Evolutionary conservation across 2,113 vertebrate genomes (phyloP).

Genomic region (Taurulus bubalis): DNA sequence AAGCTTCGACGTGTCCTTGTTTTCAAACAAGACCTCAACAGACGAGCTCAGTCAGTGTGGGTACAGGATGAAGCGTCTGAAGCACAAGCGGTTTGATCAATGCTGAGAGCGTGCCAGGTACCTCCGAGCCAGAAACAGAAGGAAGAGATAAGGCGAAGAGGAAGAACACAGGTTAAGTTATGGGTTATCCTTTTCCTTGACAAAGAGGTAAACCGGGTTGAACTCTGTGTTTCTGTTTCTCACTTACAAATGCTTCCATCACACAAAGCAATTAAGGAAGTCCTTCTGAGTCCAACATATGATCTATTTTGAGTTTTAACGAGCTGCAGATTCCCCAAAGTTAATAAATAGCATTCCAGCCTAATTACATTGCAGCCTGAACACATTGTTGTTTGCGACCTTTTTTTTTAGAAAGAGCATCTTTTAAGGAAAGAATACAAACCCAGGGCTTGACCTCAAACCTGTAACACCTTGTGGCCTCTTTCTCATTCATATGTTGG

Average conservation of each 20-base stretch:
- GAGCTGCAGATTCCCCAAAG: constrained; percentile 35
- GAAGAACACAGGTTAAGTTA: constrained; percentile 53
- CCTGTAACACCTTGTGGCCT: constrained; percentile 31
- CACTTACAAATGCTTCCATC: constrained; percentile 50
- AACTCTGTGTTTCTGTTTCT: constrained; percentile 31
- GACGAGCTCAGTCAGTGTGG: constrained; percentile 6
- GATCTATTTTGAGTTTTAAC: constrained; percentile 54
- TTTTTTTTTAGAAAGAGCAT: not conserved
- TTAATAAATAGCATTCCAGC: constrained; percentile 34
- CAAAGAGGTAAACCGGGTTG: constrained; percentile 14
- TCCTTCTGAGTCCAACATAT: constrained; percentile 3
- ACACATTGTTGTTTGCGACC: not conserved
- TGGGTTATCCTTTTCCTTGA: constrained; percentile 46
- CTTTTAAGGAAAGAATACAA: not conserved
- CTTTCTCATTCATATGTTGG: constrained; percentile 40
- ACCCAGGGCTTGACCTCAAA: constrained; percentile 20
- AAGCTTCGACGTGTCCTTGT: constrained; percentile 45
- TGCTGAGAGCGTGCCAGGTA: constrained; percentile 32
- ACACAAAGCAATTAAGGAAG: constrained; percentile 49
- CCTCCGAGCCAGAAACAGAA: constrained; percentile 21
- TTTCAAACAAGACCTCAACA: constrained; percentile 32
- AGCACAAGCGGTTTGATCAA: constrained; percentile 53
- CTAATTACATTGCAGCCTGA: constrained; percentile 24
- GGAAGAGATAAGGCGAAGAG: not conserved
- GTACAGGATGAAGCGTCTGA: constrained; percentile 25